These are phyloP conservation scores for Planococcus citri DNA, from an alignment of 1,140 invertebrate genomes.

Conservation along the genomic window DNA sequence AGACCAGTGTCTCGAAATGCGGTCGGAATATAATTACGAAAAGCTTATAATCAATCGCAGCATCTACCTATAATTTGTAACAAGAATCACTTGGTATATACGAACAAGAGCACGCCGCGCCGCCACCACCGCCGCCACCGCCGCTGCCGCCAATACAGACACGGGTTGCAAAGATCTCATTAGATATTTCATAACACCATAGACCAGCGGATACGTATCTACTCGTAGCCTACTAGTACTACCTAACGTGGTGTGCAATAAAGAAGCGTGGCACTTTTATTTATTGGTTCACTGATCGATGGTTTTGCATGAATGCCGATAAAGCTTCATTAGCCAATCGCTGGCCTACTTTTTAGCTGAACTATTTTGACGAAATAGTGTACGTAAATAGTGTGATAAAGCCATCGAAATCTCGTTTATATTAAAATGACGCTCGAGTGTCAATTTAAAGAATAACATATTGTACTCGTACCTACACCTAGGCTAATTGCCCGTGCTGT, in stretches of 20 bases:
- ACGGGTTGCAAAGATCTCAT: background rate
- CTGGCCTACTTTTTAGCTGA: slow-evolving; percentile 5
- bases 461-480: no score
- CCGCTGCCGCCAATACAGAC: slow-evolving; percentile 5
- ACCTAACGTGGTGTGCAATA: slow-evolving; percentile 10
- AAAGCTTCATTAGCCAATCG: slow-evolving; percentile 18
- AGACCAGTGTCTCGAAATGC: slow-evolving; percentile 1
- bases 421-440: background rate
- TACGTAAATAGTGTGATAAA: background rate
- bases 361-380: slow-evolving; percentile 8
- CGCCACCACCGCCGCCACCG: no score
- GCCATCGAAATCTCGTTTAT: background rate
- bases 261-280: slow-evolving; percentile 16
- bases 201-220: slow-evolving; percentile 13
- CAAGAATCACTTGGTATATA: slow-evolving; percentile 14
- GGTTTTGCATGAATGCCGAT: slow-evolving; percentile 17
- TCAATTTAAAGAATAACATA: background rate
- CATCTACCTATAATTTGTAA: slow-evolving; percentile 20
- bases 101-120: slow-evolving; percentile 15
- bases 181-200: slow-evolving; percentile 13
- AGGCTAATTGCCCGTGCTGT: no score
- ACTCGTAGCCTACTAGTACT: no score
- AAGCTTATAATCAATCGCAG: slow-evolving; percentile 11
- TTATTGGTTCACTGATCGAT: slow-evolving; percentile 18
- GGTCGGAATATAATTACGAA: slow-evolving; percentile 12